Evolutionary conservation across 2,888 invertebrate genomes (phyloP).

Genomic region (Cephus sareptanus): DNA sequence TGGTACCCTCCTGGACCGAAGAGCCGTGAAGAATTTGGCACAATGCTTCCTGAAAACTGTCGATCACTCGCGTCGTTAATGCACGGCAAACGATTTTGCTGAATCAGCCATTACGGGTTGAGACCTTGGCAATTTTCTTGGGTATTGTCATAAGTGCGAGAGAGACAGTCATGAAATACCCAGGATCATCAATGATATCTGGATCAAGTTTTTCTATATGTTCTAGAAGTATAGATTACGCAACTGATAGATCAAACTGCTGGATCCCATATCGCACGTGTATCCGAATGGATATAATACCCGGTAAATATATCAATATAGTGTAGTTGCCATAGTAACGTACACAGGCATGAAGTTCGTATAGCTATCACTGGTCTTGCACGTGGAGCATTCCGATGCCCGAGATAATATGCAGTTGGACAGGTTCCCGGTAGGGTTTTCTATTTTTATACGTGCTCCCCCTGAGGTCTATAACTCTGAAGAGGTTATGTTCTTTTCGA

Average conservation of each 20-base stretch:
- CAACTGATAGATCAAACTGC: neutral
- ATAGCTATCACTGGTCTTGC: neutral
- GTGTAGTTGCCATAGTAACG: neutral
- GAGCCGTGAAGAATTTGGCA: constrained; percentile 56
- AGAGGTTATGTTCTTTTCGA: constrained; percentile 1
- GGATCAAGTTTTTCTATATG: neutral
- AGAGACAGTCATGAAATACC: neutral
- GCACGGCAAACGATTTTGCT: constrained; percentile 49
- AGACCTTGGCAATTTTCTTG: constrained; percentile 33
- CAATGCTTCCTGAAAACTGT: constrained; percentile 53
- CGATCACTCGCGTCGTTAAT: constrained; percentile 53
- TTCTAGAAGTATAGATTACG: neutral
- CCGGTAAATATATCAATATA: neutral
- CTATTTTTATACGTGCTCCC: constrained; percentile 48
- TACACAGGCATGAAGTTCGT: neutral
- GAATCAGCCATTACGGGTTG: constrained; percentile 49
- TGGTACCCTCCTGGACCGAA: neutral
- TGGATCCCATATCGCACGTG: neutral
- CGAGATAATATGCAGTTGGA: constrained; percentile 54
- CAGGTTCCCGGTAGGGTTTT: constrained; percentile 53
- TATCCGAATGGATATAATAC: neutral
- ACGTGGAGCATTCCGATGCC: constrained; percentile 50
- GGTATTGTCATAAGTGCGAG: constrained; percentile 23
- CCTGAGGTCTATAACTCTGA: constrained; percentile 27
- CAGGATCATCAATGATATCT: neutral